phyloP scores from a whole-genome alignment of 2,797 vertebrate genomes.

The Acomys russatus region DNA sequence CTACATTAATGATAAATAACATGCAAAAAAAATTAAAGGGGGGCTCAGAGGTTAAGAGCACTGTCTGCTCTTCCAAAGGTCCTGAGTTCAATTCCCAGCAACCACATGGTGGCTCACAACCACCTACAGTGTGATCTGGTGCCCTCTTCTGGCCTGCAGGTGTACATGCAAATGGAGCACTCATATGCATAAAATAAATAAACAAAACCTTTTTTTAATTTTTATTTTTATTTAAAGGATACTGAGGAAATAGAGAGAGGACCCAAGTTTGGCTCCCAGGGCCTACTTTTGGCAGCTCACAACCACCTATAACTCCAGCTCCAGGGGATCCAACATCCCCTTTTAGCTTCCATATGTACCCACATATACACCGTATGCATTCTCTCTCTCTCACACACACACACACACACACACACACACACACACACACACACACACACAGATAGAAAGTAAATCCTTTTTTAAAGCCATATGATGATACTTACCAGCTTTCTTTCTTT shows the following conservation, averaged over 20 bases:
- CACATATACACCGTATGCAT: background rate
- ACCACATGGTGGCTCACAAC: no score
- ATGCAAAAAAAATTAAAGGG: background rate
- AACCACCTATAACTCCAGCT: background rate
- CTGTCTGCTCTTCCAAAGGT: no score
- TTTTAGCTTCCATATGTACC: background rate
- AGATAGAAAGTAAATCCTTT: background rate
- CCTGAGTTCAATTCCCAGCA: no score
- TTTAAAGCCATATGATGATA: background rate
- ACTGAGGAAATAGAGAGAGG: background rate
- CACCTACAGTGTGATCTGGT: no score
- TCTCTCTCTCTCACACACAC: background rate
- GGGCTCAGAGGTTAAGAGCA: no score
- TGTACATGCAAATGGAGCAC: no score
- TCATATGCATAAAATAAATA: no score
- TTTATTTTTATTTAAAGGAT: no score
- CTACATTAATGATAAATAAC: background rate
- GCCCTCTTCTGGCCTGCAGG: no score
- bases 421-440: background rate
- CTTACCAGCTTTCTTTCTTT: conserved; percentile 75
- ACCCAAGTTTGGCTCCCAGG: background rate
- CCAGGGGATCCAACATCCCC: background rate
- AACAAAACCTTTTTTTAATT: no score
- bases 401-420: background rate
- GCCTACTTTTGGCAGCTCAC: background rate